A percentile compares a stretch with the other conserved stretches of the same genome.
Evolutionary conservation across 1,140 invertebrate species (phyloP).

Genomic region (Drosophila saltans): DNA sequence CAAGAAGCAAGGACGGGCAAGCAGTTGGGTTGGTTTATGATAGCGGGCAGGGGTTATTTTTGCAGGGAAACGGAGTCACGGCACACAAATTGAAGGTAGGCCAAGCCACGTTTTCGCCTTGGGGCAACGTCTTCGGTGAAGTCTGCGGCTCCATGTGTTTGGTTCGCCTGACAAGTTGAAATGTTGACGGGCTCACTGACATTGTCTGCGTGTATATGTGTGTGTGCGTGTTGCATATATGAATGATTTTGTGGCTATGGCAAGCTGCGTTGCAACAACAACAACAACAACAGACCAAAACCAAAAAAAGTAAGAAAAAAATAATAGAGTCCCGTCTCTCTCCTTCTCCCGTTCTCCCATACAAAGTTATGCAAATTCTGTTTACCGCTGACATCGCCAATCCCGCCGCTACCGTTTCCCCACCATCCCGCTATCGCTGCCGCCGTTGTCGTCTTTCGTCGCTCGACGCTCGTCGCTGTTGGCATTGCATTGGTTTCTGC

Average conservation of each 20-base stretch:
- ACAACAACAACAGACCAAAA: not conserved
- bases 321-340: not conserved
- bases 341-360: conserved; percentile 46
- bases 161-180: conserved; percentile 76
- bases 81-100: conserved; percentile 73
- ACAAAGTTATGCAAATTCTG: conserved; percentile 81
- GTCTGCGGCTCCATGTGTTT: conserved; percentile 3
- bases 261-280: conserved; percentile 65
- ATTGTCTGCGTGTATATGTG: conserved; percentile 43
- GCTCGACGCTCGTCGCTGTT: conserved; percentile 9
- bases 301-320: too few species aligned
- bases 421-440: conserved; percentile 44
- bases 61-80: conserved; percentile 26
- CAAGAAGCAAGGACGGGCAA: not conserved
- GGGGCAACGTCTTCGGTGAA: conserved; percentile 56
- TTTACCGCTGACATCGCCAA: conserved; percentile 30
- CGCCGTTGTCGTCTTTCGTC: conserved; percentile 24
- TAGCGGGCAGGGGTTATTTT: conserved; percentile 51
- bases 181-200: conserved; percentile 78
- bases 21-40: not conserved
- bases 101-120: conserved; percentile 43
- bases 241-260: conserved; percentile 73
- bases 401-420: not conserved
- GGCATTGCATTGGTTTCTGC: conserved; percentile 70
- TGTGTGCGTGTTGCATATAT: conserved; percentile 67